A percentile compares a stretch with the other conserved stretches of the same genome.
These are phyloP conservation scores for Oncorhynchus keta DNA, from an alignment of 2,113 vertebrate genomes.

Conservation along the genomic window DNA sequence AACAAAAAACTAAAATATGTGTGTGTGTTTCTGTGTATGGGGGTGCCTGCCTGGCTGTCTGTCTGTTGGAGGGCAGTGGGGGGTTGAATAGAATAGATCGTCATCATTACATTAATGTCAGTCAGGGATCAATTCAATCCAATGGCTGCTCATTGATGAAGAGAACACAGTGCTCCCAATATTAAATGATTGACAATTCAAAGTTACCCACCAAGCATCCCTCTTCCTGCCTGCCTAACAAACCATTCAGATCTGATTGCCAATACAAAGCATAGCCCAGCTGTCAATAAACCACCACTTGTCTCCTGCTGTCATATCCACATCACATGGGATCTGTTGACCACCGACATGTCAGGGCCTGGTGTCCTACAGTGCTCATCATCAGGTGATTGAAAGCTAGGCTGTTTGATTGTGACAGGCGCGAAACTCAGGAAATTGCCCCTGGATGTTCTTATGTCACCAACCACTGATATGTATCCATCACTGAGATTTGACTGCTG, in stretches of 20 bases:
- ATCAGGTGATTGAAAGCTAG: conserved; percentile 17
- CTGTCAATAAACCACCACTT: conserved; percentile 10
- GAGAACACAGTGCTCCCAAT: too few species aligned
- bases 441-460: neutral
- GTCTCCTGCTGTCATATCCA: conserved; percentile 8
- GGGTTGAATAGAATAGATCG: too few species aligned
- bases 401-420: conserved; percentile 3
- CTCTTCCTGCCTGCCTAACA: neutral
- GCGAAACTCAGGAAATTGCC: conserved; percentile 17
- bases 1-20: neutral
- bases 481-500: conserved; percentile 4
- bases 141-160: neutral
- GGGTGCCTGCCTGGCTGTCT: neutral
- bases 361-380: conserved; percentile 2
- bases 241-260: neutral
- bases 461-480: neutral
- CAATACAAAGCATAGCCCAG: conserved; percentile 5
- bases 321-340: neutral
- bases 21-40: neutral
- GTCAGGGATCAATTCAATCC: too few species aligned
- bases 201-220: neutral
- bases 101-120: too few species aligned
- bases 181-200: neutral
- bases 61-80: neutral
- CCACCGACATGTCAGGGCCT: neutral